Base-by-base conservation (phyloP, 2,888 invertebrate genomes). In the Germaria angustata region DNA sequence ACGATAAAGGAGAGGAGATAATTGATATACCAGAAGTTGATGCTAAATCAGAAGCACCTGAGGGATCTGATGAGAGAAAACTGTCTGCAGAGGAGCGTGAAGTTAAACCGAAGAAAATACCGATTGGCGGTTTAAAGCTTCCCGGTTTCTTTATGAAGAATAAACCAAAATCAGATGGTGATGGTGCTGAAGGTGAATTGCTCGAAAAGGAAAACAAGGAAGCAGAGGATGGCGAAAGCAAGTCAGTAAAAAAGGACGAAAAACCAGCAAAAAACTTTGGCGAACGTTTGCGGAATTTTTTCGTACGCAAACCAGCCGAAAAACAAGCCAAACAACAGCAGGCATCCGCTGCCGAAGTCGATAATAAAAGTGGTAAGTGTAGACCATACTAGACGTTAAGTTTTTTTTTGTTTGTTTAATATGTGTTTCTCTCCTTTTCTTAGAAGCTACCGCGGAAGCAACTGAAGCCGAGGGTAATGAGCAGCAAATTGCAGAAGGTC, bases 111-210 rank as follows among this genome's bases (percentile, higher is more conserved):
- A 95, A 95, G 89, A 96, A 95, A 89, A 96, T 96, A 87, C 96
- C 96, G 4, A 96, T 96, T 87, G 96, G 96, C 63, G 96, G 95
- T n/a, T 95, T 96, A 84, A 96, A 96, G 92, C 95, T 96, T 94
- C 96, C 96, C 4, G 96, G 96, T 15, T 96, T 96, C 92, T 96
- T 96, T 87, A 95, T 94, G 80, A 94, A 95, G 86, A 94, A 94
- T 89, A 95, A 95, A 86, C 95, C 95, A 84, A 89, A 94, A 93
- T 85, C 93, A 92, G 91, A 96, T 94, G 94, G 90, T 34, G 91
- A 91, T 69, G 91, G 91, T 20, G 92, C 92, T 59, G 91, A 93
- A 84, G 92, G 92, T 41, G 92, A 92, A 81, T 89, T 92, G 15
- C 86, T 92, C 11, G 91, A 92, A 69, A 92, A 92, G 78, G 92